Percentiles rank a stretch among this genome's conserved stretches.
Conservation (phyloP, 2,113 vertebrate genomes). For the Tautogolabrus adspersus region DNA sequence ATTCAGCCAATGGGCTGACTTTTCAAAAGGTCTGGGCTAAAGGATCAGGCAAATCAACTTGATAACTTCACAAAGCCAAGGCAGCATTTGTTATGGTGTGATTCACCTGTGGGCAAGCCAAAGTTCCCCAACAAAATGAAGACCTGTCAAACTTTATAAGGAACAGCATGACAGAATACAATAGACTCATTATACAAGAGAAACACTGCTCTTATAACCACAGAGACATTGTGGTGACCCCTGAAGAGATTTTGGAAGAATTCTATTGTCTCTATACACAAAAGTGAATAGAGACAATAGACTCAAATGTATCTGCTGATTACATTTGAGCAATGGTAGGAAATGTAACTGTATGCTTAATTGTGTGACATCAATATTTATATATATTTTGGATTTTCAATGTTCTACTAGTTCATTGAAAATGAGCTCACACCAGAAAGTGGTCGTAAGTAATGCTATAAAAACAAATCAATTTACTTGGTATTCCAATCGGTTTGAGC, state of each 20-base stretch:
- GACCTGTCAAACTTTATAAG: conserved; percentile 27
- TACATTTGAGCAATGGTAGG: neutral
- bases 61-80: conserved; percentile 6
- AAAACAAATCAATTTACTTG: neutral
- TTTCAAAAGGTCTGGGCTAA: neutral
- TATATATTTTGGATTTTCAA: neutral
- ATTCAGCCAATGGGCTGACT: neutral
- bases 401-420: neutral
- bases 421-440: neutral
- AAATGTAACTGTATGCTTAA: neutral
- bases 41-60: neutral
- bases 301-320: neutral
- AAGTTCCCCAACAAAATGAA: conserved; percentile 17
- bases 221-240: conserved; percentile 6
- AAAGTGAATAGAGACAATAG: neutral
- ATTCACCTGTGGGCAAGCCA: conserved; percentile 17
- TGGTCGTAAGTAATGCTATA: neutral
- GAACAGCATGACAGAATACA: conserved; percentile 6
- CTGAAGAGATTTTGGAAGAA: neutral
- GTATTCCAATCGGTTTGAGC: too few species aligned
- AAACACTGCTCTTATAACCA: neutral
- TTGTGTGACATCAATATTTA: neutral
- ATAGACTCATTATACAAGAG: conserved; percentile 6
- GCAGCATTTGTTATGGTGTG: conserved; percentile 13
- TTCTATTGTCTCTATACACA: neutral